Evolutionary conservation across 2,888 invertebrate genomes (phyloP).

Genomic region (Spialia ferax): DNA sequence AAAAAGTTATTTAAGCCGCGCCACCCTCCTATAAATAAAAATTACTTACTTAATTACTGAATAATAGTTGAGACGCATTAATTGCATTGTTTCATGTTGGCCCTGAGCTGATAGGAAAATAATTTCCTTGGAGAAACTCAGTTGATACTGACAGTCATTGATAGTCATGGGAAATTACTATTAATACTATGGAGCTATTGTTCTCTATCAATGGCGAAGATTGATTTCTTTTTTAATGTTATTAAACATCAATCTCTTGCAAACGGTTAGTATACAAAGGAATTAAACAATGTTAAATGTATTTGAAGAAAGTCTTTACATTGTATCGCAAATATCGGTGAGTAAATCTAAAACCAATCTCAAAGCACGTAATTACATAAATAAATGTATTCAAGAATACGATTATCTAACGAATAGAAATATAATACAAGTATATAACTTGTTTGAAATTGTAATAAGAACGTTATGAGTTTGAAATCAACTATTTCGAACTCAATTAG

Average conservation of each 20-base stretch:
- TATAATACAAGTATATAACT: neutral
- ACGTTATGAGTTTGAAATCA: conserved; percentile 21
- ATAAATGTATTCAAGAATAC: neutral
- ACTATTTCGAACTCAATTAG: conserved; percentile 31
- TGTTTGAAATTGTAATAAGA: conserved; percentile 10
- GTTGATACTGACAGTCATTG: conserved; percentile 24
- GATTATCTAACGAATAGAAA: conserved; percentile 13
- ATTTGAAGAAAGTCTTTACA: neutral
- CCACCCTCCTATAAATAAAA: too few species aligned
- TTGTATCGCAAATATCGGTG: neutral
- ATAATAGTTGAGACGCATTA: conserved; percentile 5
- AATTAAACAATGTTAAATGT: neutral
- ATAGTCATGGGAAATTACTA: conserved; percentile 28
- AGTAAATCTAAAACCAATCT: neutral
- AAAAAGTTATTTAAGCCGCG: too few species aligned
- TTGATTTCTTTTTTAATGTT: conserved; percentile 30
- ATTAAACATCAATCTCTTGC: conserved; percentile 20
- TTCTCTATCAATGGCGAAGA: conserved; percentile 25
- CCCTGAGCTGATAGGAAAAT: conserved; percentile 27
- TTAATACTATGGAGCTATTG: conserved; percentile 21
- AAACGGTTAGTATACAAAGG: neutral
- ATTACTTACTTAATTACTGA: too few species aligned
- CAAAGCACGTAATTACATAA: neutral
- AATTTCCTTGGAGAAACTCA: conserved; percentile 30
- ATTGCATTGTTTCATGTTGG: conserved; percentile 19